Evolutionary conservation across 2,888 invertebrate genomes (phyloP).

Genomic region (Dyspetes luteomarginatus): DNA sequence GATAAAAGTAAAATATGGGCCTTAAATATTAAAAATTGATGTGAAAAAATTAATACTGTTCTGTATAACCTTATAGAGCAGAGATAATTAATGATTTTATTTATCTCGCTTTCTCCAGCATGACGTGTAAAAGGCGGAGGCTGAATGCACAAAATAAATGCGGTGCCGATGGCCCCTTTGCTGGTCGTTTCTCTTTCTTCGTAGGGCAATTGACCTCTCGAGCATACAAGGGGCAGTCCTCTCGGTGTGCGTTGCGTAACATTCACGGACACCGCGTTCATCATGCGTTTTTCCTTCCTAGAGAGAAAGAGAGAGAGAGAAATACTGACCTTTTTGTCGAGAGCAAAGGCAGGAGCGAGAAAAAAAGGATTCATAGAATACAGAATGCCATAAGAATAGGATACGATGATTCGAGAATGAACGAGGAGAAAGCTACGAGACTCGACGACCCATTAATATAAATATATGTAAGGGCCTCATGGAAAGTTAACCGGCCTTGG

Average conservation of each 20-base stretch:
- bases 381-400: background rate
- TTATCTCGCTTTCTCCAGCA: background rate
- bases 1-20: too few species aligned
- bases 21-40: too few species aligned
- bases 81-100: too few species aligned
- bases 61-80: too few species aligned
- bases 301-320: constrained; percentile 12
- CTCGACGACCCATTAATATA: constrained; percentile 27
- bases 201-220: constrained; percentile 45
- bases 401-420: constrained; percentile 21
- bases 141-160: background rate
- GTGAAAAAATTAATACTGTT: too few species aligned
- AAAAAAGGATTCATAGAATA: background rate
- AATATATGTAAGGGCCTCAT: constrained; percentile 9
- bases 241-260: constrained; percentile 23
- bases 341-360: background rate
- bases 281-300: constrained; percentile 20
- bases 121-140: background rate
- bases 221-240: background rate
- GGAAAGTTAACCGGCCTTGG: constrained; percentile 49
- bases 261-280: constrained; percentile 18
- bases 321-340: too few species aligned
- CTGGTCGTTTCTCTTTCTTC: background rate
- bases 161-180: background rate
- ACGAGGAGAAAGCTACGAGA: constrained; percentile 48